Percentiles rank a stretch among this genome's conserved stretches.
phyloP scores from a whole-genome alignment of 2,888 invertebrate genomes.

The Bombyx huttoni region DNA sequence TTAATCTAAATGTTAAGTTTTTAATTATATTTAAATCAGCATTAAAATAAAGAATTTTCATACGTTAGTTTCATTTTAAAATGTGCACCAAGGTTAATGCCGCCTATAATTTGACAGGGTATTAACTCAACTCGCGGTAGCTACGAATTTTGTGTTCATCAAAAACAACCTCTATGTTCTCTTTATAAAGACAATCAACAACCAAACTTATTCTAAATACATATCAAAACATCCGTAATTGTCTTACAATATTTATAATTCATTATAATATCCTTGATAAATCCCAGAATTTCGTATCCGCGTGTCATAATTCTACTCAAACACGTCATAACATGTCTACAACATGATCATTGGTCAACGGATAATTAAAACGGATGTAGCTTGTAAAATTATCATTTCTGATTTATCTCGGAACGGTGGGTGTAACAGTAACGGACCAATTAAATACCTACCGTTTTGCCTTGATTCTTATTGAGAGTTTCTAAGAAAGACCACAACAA shows the following conservation, averaged over 20 bases:
- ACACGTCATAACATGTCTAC: slow-evolving; percentile 8
- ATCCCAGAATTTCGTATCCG: slow-evolving; percentile 12
- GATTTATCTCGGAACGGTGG: slow-evolving; percentile 43
- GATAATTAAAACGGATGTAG: slow-evolving; percentile 61
- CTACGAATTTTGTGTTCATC: too few species aligned
- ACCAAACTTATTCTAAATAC: slow-evolving; percentile 4
- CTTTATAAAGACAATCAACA: too few species aligned
- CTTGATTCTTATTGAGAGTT: slow-evolving; percentile 2
- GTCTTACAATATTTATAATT: neutral
- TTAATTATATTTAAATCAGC: too few species aligned
- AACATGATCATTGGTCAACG: slow-evolving; percentile 20
- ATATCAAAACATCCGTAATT: slow-evolving; percentile 12
- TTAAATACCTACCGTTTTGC: slow-evolving; percentile 2
- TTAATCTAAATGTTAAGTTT: too few species aligned
- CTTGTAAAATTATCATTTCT: slow-evolving; percentile 45
- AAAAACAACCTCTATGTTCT: too few species aligned
- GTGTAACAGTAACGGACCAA: slow-evolving; percentile 22
- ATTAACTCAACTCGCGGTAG: too few species aligned
- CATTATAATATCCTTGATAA: slow-evolving; percentile 5
- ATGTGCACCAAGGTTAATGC: too few species aligned
- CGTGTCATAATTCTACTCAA: slow-evolving; percentile 5
- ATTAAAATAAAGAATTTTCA: too few species aligned
- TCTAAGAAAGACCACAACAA: slow-evolving; percentile 10
- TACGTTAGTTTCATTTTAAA: too few species aligned
- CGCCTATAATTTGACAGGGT: too few species aligned